Percentiles rank a stretch among this genome's conserved stretches.
Evolutionary conservation across 2,888 invertebrate genomes (phyloP).

Genomic region (Choreutis nemorana): DNA sequence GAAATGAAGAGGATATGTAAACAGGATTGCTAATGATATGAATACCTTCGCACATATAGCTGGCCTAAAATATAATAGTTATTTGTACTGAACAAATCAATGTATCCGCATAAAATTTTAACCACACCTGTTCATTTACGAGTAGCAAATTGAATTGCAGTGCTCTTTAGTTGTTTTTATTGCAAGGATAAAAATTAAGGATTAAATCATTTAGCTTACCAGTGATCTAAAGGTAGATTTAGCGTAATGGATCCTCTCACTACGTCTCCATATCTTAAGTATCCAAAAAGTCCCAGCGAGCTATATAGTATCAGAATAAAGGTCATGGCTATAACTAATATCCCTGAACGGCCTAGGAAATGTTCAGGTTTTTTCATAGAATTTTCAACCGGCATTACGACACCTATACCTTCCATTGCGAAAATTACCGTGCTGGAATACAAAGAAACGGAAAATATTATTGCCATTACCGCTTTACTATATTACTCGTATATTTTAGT

Average conservation of each 20-base stretch:
- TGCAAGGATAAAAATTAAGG: constrained; percentile 1
- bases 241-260: constrained; percentile 82
- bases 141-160: too few species aligned
- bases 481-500: not conserved
- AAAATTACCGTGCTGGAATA: constrained; percentile 86
- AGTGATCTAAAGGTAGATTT: constrained; percentile 75
- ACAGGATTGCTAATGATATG: constrained; percentile 87
- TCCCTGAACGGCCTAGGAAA: constrained; percentile 83
- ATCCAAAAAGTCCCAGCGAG: constrained; percentile 87
- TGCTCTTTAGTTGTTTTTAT: too few species aligned
- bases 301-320: constrained; percentile 80
- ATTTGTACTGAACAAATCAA: constrained; percentile 2
- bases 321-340: constrained; percentile 85
- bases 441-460: not conserved
- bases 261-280: constrained; percentile 79
- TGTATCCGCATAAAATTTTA: not conserved
- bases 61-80: constrained; percentile 57
- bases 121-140: too few species aligned
- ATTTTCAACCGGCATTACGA: constrained; percentile 93
- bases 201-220: constrained; percentile 60
- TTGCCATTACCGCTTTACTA: not conserved
- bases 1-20: constrained; percentile 93
- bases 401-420: constrained; percentile 96
- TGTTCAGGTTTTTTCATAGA: constrained; percentile 85
- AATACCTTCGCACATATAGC: constrained; percentile 82